phyloP scores from a whole-genome alignment of 2,113 vertebrate species.

The Elanoides forficatus region DNA sequence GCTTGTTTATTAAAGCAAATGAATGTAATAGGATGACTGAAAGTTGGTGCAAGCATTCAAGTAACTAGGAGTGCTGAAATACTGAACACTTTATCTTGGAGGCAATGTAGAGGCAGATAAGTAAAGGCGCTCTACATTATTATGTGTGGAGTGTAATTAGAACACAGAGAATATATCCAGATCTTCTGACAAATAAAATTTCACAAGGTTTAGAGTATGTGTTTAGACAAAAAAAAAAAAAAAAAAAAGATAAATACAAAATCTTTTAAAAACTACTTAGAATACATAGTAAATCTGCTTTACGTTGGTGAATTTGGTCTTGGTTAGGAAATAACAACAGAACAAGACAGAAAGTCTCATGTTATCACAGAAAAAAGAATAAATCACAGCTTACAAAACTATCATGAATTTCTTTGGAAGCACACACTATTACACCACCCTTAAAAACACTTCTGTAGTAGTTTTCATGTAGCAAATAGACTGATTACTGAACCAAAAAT shows the following conservation, averaged over 20 bases:
- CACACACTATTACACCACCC: neutral
- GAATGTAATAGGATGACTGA: neutral
- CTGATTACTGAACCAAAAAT: neutral
- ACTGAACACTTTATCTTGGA: neutral
- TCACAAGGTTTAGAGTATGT: neutral
- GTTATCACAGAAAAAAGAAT: neutral
- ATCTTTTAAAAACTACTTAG: neutral
- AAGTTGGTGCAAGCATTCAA: neutral
- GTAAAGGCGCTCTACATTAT: neutral
- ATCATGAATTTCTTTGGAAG: neutral
- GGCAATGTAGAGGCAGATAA: neutral
- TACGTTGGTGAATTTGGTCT: neutral
- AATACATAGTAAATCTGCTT: neutral
- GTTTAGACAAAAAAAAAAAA: neutral
- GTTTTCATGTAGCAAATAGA: neutral
- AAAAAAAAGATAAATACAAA: neutral
- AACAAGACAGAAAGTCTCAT: neutral
- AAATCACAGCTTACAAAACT: neutral
- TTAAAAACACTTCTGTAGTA: neutral
- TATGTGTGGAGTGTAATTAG: neutral
- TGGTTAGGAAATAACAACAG: neutral
- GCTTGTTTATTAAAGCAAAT: neutral
- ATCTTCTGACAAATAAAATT: neutral
- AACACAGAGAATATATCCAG: neutral
- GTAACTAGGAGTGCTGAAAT: neutral